A percentile compares a stretch with the other conserved stretches of the same genome.
These are phyloP conservation scores for Therioaphis trifolii DNA, from an alignment of 2,888 invertebrate genomes.

Conservation along the genomic window DNA sequence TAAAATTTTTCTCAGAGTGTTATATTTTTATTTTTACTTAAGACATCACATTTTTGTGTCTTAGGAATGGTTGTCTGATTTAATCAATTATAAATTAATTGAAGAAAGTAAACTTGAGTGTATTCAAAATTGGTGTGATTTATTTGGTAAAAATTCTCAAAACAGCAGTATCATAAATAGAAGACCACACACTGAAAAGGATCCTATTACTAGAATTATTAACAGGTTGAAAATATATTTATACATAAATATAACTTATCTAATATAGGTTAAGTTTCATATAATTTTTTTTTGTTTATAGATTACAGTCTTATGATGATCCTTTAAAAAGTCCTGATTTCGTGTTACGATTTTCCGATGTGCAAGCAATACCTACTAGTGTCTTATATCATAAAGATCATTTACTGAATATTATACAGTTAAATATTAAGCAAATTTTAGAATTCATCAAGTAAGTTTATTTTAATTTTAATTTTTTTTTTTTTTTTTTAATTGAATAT, in stretches of 20 bases:
- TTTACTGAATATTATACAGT: conserved; percentile 40
- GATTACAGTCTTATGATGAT: conserved; percentile 76
- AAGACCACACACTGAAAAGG: conserved; percentile 68
- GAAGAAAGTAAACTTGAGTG: conserved; percentile 72
- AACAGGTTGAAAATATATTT: conserved; percentile 69
- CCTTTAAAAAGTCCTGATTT: conserved; percentile 74
- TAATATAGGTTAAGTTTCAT: background rate
- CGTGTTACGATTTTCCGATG: conserved; percentile 69
- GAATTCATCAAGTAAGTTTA: conserved; percentile 49
- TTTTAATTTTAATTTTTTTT: background rate
- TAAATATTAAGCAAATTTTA: conserved; percentile 56
- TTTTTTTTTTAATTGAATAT: background rate
- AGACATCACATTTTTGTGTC: conserved; percentile 58
- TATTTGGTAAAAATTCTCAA: conserved; percentile 70
- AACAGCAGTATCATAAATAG: conserved; percentile 67
- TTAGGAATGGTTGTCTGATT: conserved; percentile 77
- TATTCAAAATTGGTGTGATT: conserved; percentile 72
- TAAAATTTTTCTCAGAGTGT: conserved; percentile 17
- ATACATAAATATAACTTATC: background rate
- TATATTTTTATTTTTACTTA: background rate
- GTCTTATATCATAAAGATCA: conserved; percentile 66
- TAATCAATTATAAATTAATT: conserved; percentile 73
- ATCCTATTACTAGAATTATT: conserved; percentile 73
- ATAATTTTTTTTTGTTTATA: conserved; percentile 61
- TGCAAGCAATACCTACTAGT: conserved; percentile 69